phyloP scores from a whole-genome alignment of 2,888 invertebrate species.

The Acanthoscelides obtectus region DNA sequence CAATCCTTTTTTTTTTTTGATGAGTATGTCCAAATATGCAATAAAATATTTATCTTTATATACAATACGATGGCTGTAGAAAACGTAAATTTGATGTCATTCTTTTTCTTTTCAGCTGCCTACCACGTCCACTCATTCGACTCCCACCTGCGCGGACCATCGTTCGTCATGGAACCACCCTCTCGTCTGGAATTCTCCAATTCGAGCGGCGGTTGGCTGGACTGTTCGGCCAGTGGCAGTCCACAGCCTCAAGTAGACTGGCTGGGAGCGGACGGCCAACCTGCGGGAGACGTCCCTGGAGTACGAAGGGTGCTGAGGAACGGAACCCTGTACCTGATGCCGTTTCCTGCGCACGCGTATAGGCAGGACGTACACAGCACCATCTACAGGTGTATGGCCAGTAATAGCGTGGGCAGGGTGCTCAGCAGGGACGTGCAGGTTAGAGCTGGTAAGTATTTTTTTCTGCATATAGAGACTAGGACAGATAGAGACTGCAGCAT shows the following conservation, averaged over 20 bases:
- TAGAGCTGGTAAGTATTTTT: conserved; percentile 63
- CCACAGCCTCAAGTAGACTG: conserved; percentile 69
- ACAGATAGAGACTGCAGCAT: too few species aligned
- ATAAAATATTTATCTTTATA: too few species aligned
- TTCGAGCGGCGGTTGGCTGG: conserved; percentile 68
- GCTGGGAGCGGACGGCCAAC: conserved; percentile 66
- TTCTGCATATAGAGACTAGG: too few species aligned
- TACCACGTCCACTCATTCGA: conserved; percentile 43
- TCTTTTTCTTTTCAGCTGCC: neutral
- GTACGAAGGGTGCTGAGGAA: conserved; percentile 63
- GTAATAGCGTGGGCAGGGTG: conserved; percentile 65
- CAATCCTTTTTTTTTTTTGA: too few species aligned
- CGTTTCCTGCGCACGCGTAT: conserved; percentile 68
- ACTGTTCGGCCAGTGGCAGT: conserved; percentile 68
- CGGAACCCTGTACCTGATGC: conserved; percentile 65
- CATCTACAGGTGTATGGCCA: conserved; percentile 67
- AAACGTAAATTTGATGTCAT: too few species aligned
- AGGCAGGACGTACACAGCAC: conserved; percentile 72
- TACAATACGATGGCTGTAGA: too few species aligned
- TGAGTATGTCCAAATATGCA: too few species aligned
- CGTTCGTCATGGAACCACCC: conserved; percentile 69
- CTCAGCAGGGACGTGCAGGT: conserved; percentile 72
- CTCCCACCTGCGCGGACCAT: conserved; percentile 64
- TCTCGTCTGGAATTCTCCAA: conserved; percentile 67
- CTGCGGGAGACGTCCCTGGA: conserved; percentile 64